These are phyloP conservation scores for Anser cygnoides DNA, from an alignment of 2,113 vertebrate species.

Conservation along the genomic window DNA sequence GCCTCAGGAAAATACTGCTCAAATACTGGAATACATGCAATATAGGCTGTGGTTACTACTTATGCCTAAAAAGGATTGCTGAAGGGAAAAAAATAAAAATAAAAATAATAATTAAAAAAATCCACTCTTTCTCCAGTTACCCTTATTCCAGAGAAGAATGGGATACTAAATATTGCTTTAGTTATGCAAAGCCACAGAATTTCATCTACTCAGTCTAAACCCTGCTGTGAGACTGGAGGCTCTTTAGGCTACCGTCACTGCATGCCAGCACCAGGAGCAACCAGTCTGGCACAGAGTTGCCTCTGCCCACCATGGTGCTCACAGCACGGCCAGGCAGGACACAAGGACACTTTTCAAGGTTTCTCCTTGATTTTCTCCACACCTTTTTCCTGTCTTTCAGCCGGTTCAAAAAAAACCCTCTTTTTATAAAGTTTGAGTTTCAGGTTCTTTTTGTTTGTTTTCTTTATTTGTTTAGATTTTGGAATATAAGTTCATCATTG, in stretches of 20 bases:
- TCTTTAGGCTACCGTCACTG: rapidly evolving
- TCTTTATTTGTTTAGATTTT: background rate
- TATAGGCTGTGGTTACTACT: background rate
- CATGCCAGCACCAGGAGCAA: rapidly evolving
- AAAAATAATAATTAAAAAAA: background rate
- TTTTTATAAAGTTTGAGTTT: background rate
- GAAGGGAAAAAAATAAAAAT: background rate
- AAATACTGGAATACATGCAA: background rate
- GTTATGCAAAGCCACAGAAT: background rate
- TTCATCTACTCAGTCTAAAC: background rate
- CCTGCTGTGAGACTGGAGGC: background rate
- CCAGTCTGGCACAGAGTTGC: background rate
- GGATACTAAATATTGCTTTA: background rate
- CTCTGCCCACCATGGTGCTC: rapidly evolving
- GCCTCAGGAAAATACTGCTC: background rate
- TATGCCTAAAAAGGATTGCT: background rate
- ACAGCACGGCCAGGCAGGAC: background rate
- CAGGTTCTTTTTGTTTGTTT: background rate
- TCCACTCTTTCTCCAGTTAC: background rate
- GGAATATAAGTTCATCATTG: background rate
- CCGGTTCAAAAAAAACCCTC: too few relatives aligned
- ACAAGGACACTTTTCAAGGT: background rate
- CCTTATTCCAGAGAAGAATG: background rate
- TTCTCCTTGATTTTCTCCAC: too few relatives aligned
- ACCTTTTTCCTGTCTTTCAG: too few relatives aligned